These are phyloP conservation scores for Acrossocheilus fasciatus DNA, from an alignment of 2,797 vertebrate species.

Conservation along the genomic window DNA sequence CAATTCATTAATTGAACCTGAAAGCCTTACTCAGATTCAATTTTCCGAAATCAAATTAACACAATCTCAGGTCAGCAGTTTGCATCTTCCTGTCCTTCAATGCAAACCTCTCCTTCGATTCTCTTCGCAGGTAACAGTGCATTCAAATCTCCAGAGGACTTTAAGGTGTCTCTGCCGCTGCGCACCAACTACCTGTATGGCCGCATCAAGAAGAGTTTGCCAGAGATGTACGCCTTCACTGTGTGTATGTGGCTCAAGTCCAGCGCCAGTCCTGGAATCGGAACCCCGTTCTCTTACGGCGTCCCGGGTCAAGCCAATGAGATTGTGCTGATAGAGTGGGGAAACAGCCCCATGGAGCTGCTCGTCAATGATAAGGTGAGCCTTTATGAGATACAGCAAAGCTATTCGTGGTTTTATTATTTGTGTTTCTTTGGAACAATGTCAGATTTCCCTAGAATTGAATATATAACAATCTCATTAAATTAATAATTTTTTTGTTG, in stretches of 20 bases:
- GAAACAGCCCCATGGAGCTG: constrained; percentile 96
- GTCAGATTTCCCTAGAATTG: not conserved
- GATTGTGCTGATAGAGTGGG: constrained; percentile 98
- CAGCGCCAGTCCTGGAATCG: constrained; percentile 91
- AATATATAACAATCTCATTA: not conserved
- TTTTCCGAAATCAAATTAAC: constrained; percentile 14
- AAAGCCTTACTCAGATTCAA: constrained; percentile 3
- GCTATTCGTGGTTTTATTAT: not conserved
- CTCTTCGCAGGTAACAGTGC: constrained; percentile 86
- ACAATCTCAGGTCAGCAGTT: constrained; percentile 5
- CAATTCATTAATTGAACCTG: constrained; percentile 16
- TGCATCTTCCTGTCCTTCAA: constrained; percentile 12
- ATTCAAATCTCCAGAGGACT: constrained; percentile 95
- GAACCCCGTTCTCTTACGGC: constrained; percentile 96
- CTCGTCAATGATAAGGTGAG: constrained; percentile 97
- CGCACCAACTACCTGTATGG: constrained; percentile 97
- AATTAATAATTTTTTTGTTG: not conserved
- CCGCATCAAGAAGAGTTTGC: constrained; percentile 94
- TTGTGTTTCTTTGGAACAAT: not conserved
- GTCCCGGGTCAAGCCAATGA: constrained; percentile 97
- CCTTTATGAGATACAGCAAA: not conserved
- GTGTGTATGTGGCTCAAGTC: constrained; percentile 98
- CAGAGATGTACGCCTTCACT: constrained; percentile 96
- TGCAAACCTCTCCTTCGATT: constrained; percentile 22
- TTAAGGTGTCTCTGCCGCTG: constrained; percentile 94